Evolutionary conservation across 2,797 vertebrate species (phyloP).

Genomic region (Huso huso): DNA sequence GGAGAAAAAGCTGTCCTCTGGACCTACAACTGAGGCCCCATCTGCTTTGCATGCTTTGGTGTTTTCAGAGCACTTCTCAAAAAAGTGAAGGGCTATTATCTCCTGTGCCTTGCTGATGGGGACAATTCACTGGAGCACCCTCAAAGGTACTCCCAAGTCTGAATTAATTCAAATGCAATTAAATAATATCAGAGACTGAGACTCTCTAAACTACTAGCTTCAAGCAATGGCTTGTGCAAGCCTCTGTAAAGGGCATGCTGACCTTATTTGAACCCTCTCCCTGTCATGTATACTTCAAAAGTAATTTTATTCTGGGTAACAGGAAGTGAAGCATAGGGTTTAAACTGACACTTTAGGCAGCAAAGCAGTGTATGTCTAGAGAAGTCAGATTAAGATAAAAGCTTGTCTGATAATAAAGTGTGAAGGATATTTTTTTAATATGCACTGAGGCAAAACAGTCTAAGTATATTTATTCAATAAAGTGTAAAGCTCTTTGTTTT

Average conservation of each 20-base stretch:
- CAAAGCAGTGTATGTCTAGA: neutral
- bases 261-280: neutral
- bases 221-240: neutral
- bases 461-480: neutral
- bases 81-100: neutral
- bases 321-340: neutral
- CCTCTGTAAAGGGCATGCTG: neutral
- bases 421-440: neutral
- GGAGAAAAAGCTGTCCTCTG: neutral
- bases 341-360: neutral
- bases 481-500: too few species aligned
- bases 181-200: conserved; percentile 1
- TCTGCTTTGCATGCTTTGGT: neutral
- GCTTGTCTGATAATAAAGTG: neutral
- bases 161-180: neutral
- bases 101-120: neutral
- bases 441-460: neutral
- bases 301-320: neutral
- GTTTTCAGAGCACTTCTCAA: neutral
- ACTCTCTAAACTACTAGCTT: neutral
- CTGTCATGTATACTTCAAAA: neutral
- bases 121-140: neutral
- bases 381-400: neutral
- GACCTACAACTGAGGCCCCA: neutral
- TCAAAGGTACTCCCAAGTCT: neutral